These are phyloP conservation scores for Patiria miniata DNA, from an alignment of 35 echinoderm and acorn worm genomes.

Conservation along the genomic window DNA sequence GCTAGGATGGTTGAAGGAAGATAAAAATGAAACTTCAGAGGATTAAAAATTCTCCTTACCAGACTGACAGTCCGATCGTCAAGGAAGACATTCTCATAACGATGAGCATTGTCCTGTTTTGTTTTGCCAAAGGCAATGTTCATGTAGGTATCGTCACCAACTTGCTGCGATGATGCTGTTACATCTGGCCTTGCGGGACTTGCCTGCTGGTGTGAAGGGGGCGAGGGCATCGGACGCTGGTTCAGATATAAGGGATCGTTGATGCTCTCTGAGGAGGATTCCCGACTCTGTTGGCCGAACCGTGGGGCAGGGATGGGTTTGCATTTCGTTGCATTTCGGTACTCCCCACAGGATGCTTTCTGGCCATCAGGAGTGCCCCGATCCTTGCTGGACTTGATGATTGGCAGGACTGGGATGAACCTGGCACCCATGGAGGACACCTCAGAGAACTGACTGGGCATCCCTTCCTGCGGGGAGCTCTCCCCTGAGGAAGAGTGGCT, in stretches of 20 bases:
- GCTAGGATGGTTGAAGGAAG: no score
- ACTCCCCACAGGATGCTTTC: conserved; percentile 1
- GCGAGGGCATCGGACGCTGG: conserved; percentile 52
- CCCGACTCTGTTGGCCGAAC: conserved; percentile 8
- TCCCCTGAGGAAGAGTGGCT: conserved; percentile 44
- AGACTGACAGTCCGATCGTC: conserved; percentile 43
- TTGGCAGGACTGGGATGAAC: conserved; percentile 30
- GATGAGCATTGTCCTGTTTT: conserved; percentile 44
- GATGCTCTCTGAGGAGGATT: conserved; percentile 50
- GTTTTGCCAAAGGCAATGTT: conserved; percentile 58
- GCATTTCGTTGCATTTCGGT: conserved; percentile 15
- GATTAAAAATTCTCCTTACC: background rate
- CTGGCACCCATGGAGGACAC: conserved; percentile 16
- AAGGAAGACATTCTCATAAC: conserved; percentile 66
- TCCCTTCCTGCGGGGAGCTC: background rate
- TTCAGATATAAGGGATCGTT: conserved; percentile 16
- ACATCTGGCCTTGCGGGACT: background rate
- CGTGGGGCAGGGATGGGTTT: conserved; percentile 55
- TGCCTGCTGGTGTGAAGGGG: conserved; percentile 18
- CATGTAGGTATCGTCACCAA: conserved; percentile 69
- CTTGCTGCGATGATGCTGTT: background rate
- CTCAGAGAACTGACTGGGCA: conserved; percentile 22
- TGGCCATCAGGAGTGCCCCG: conserved; percentile 48
- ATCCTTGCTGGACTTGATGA: conserved; percentile 13
- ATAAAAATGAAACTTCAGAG: no score